Evolutionary conservation across 2,888 invertebrate species (phyloP).

Genomic region (Drosophila cracens): DNA sequence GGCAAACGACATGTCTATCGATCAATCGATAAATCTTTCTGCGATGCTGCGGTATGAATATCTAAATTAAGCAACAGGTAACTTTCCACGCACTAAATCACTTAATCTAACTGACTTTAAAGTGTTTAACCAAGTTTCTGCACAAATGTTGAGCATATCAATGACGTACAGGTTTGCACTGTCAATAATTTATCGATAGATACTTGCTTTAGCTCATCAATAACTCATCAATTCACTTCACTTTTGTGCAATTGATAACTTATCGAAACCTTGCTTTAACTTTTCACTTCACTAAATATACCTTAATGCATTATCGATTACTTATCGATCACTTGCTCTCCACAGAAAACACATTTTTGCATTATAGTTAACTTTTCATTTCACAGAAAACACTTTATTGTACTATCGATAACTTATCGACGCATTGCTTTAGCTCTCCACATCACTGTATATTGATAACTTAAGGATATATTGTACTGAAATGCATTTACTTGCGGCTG

Average conservation of each 20-base stretch:
- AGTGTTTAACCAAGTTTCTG: not conserved
- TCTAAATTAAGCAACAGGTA: constrained; percentile 11
- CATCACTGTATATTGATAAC: not conserved
- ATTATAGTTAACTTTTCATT: not conserved
- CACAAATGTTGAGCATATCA: not conserved
- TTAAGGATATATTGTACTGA: not conserved
- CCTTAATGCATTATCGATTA: not conserved
- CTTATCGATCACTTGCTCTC: no score
- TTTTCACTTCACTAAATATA: not conserved
- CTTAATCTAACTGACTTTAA: not conserved
- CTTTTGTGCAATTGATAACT: not conserved
- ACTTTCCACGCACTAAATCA: not conserved
- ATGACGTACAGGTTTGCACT: no score
- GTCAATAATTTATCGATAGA: no score
- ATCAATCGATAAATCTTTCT: constrained; percentile 24
- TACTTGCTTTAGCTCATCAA: not conserved
- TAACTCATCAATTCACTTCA: not conserved
- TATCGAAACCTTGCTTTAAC: not conserved
- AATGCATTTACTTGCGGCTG: not conserved
- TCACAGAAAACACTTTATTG: not conserved
- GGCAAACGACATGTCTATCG: constrained; percentile 18
- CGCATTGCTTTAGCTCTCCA: no score
- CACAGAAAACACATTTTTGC: not conserved
- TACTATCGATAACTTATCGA: not conserved
- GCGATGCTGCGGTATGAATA: not conserved